Evolutionary conservation across 2,797 vertebrate species (phyloP).

Genomic region (Lateolabrax maculatus): DNA sequence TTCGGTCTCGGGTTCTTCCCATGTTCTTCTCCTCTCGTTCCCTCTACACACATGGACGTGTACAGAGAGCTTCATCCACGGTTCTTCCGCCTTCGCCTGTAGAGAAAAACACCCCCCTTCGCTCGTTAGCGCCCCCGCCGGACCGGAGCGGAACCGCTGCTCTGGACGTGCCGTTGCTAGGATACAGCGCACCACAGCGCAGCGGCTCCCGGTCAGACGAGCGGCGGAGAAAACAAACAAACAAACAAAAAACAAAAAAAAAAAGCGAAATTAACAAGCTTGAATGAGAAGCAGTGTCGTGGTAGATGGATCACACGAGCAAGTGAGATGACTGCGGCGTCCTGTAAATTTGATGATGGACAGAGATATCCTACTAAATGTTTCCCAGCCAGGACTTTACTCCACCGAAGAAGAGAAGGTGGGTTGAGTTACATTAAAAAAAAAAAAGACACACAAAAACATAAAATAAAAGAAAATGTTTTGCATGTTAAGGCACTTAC

Average conservation of each 20-base stretch:
- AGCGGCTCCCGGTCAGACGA: too few species aligned
- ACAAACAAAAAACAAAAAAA: too few species aligned
- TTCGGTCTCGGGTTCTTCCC: too few species aligned
- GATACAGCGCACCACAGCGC: constrained; percentile 63
- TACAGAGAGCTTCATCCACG: too few species aligned
- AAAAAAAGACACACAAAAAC: neutral
- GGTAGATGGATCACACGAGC: constrained; percentile 8
- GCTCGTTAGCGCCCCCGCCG: constrained; percentile 33
- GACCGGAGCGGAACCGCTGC: constrained; percentile 28
- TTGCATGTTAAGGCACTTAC: neutral
- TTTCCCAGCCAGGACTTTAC: constrained; percentile 69
- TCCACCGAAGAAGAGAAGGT: constrained; percentile 70
- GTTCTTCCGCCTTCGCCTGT: constrained; percentile 30
- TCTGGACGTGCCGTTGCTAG: constrained; percentile 70
- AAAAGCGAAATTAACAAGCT: neutral
- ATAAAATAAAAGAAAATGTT: neutral
- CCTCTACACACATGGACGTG: too few species aligned
- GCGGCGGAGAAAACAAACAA: too few species aligned
- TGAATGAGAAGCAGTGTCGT: neutral
- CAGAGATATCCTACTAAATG: constrained; percentile 55
- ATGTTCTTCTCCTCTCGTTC: too few species aligned
- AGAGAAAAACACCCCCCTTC: accelerated
- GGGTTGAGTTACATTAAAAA: neutral
- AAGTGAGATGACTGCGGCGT: constrained; percentile 62
- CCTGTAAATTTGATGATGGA: constrained; percentile 63